phyloP scores from a whole-genome alignment of 2,113 vertebrate species.

The Ardeotis arabs region DNA sequence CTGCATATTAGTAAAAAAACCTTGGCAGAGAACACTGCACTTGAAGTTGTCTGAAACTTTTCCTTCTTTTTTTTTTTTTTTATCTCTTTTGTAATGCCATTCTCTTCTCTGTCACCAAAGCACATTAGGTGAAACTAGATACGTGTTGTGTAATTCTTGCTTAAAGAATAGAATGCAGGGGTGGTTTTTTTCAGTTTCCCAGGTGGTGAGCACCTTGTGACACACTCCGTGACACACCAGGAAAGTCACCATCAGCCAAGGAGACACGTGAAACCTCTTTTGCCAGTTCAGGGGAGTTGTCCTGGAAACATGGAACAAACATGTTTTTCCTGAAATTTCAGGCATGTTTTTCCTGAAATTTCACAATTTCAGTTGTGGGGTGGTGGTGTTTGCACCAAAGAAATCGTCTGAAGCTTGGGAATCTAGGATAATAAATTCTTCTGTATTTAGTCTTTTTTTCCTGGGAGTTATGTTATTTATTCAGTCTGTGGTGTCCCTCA shows the following conservation, averaged over 20 bases:
- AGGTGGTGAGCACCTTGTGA: background rate
- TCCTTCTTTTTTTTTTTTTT: background rate
- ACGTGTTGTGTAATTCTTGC: background rate
- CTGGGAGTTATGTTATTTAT: background rate
- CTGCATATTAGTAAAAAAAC: background rate
- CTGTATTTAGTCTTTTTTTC: background rate
- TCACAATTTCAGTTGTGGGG: background rate
- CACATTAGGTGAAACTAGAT: background rate
- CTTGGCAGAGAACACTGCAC: background rate
- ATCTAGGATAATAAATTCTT: background rate
- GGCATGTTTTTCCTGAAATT: background rate
- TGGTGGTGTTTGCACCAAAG: background rate
- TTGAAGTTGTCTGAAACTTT: background rate
- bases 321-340: background rate
- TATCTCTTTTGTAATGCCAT: background rate
- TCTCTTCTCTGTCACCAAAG: background rate
- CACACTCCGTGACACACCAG: background rate
- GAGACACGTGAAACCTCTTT: background rate
- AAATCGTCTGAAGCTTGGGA: background rate
- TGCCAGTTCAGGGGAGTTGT: background rate
- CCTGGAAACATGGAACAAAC: background rate
- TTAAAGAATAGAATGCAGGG: background rate
- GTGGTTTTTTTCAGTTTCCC: background rate
- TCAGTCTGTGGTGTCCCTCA: background rate
- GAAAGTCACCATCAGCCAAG: background rate